phyloP scores from a whole-genome alignment of 2,797 vertebrate species.

The Molossus molossus region DNA sequence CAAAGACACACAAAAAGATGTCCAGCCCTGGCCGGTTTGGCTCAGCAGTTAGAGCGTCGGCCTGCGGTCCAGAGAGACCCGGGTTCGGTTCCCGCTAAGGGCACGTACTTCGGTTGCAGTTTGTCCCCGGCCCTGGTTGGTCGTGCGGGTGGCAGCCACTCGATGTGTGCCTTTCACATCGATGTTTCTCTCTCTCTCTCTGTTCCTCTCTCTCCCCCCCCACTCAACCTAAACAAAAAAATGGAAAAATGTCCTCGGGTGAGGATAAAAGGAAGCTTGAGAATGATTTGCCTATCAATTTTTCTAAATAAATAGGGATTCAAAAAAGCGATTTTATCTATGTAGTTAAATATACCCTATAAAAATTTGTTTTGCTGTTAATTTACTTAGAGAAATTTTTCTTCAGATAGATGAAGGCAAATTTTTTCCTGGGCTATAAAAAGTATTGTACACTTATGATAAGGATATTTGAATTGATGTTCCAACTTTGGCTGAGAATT shows the following conservation, averaged over 20 bases:
- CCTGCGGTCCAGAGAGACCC: too few relatives aligned
- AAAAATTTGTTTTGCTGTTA: conserved; percentile 22
- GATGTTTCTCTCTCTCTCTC: too few relatives aligned
- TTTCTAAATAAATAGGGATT: not conserved
- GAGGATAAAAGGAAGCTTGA: not conserved
- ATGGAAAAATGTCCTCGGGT: too few relatives aligned
- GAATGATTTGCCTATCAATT: conserved; percentile 12
- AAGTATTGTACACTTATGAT: conserved; percentile 17
- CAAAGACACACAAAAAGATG: not conserved
- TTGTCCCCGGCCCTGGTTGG: too few relatives aligned
- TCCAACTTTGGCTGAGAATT: conserved; percentile 15
- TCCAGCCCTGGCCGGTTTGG: too few relatives aligned
- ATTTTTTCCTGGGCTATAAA: not conserved
- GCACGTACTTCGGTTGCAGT: too few relatives aligned
- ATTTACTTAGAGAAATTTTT: conserved; percentile 40
- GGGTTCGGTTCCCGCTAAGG: too few relatives aligned
- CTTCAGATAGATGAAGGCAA: not conserved
- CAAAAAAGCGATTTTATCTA: conserved; percentile 26
- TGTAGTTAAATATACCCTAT: not conserved
- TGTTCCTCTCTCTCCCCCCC: too few relatives aligned
- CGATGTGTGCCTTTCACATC: too few relatives aligned
- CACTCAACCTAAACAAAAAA: too few relatives aligned
- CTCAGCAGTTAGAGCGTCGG: too few relatives aligned
- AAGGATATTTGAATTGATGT: conserved; percentile 15
- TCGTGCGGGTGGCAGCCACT: too few relatives aligned